Conservation (phyloP, 53 echinoderm and acorn worm genomes). For the Apostichopus leukothele region DNA sequence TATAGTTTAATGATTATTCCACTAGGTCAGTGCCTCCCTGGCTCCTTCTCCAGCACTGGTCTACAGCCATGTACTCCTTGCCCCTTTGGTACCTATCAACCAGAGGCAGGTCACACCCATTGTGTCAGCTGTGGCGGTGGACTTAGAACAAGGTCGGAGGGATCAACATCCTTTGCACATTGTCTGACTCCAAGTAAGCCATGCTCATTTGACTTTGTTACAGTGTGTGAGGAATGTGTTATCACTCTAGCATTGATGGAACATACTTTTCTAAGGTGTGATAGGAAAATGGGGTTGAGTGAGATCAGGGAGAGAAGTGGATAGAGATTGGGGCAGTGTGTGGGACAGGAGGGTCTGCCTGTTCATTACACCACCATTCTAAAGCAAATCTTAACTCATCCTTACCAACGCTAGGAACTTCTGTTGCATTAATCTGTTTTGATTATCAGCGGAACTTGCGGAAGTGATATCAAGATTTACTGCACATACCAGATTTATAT, state of each 20-base stretch:
- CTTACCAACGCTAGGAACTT: not conserved
- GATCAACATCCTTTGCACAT: slow-evolving; percentile 72
- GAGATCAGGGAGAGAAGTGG: no score
- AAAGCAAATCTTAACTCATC: no score
- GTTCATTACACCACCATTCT: not conserved
- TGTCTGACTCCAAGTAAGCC: slow-evolving; percentile 72
- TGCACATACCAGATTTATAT: no score
- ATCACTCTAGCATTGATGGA: no score
- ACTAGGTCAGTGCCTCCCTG: slow-evolving; percentile 79
- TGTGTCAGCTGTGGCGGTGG: slow-evolving; percentile 83
- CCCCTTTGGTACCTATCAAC: slow-evolving; percentile 75
- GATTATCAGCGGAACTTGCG: not conserved
- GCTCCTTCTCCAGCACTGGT: slow-evolving; percentile 77
- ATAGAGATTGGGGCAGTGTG: no score
- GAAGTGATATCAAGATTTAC: not conserved
- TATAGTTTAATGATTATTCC: not conserved
- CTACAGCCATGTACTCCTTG: slow-evolving; percentile 83
- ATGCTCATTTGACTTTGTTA: no score
- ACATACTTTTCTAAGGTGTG: no score
- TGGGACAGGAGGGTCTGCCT: not conserved
- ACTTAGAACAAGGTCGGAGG: slow-evolving; percentile 59
- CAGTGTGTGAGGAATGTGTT: no score
- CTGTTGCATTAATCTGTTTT: not conserved
- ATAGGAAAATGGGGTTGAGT: not conserved
- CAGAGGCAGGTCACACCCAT: slow-evolving; percentile 79